Evolutionary conservation across 2,113 vertebrate genomes (phyloP).

Genomic region (Brachirus orientalis): DNA sequence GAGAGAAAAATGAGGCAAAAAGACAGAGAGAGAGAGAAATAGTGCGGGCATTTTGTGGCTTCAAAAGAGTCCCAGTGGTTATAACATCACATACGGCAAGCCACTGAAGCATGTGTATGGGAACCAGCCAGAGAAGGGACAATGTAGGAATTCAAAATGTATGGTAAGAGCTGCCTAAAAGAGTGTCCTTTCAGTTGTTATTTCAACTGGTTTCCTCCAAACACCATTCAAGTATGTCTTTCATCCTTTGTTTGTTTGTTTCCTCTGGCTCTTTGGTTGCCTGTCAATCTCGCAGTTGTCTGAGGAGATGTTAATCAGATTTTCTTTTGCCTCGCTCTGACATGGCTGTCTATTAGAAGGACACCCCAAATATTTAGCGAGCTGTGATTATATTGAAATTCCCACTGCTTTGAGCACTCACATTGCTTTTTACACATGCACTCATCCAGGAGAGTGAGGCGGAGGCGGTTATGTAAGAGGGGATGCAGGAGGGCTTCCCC

Average conservation of each 20-base stretch:
- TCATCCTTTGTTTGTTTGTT: slow-evolving; percentile 18
- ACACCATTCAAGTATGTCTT: slow-evolving; percentile 43
- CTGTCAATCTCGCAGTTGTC: slow-evolving; percentile 37
- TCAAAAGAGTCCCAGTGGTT: slow-evolving; percentile 50
- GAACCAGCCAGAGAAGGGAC: slow-evolving; percentile 43
- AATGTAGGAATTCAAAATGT: slow-evolving; percentile 48
- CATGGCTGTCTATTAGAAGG: slow-evolving; percentile 13
- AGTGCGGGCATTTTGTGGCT: slow-evolving; percentile 49
- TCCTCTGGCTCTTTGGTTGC: slow-evolving; percentile 22
- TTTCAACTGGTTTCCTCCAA: slow-evolving; percentile 35
- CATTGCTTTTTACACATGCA: slow-evolving; percentile 46
- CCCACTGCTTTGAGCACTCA: slow-evolving; percentile 39
- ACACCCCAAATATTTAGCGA: slow-evolving; percentile 42
- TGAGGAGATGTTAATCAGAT: slow-evolving; percentile 38
- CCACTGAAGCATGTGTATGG: slow-evolving; percentile 47
- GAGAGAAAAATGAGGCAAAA: slow-evolving; percentile 29
- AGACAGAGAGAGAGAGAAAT: slow-evolving; percentile 18
- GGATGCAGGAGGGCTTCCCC: slow-evolving; percentile 61
- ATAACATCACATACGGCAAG: slow-evolving; percentile 50
- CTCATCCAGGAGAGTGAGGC: slow-evolving; percentile 43
- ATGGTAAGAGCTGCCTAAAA: slow-evolving; percentile 41
- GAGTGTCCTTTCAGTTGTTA: slow-evolving; percentile 41
- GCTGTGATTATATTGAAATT: slow-evolving; percentile 44
- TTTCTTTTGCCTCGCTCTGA: slow-evolving; percentile 17
- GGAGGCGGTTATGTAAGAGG: slow-evolving; percentile 60